Evolutionary conservation across 2,113 vertebrate genomes (phyloP).

Genomic region (Drymodes brunneopygia): DNA sequence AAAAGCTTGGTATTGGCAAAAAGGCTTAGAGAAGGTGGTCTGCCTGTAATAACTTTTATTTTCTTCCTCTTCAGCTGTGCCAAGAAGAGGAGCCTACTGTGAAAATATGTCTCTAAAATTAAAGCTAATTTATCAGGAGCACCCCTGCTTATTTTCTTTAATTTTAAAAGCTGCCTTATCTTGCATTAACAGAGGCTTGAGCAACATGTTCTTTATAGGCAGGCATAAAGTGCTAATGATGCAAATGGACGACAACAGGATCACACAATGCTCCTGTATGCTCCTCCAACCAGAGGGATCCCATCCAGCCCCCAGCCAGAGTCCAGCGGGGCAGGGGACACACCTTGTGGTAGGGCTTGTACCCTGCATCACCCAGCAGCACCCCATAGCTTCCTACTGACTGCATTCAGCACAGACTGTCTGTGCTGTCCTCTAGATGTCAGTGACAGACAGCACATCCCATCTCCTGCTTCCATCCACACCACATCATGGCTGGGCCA

Average conservation of each 20-base stretch:
- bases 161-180: neutral
- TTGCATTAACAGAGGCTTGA: neutral
- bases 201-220: neutral
- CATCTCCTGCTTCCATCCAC: neutral
- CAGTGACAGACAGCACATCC: slow-evolving; percentile 7
- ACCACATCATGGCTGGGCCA: rapidly evolving
- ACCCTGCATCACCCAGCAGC: rapidly evolving
- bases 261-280: rapidly evolving
- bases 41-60: neutral
- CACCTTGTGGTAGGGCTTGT: neutral
- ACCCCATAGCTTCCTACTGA: neutral
- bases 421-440: slow-evolving; percentile 49
- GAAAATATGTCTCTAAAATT: neutral
- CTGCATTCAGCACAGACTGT: rapidly evolving
- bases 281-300: neutral
- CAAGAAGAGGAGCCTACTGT: neutral
- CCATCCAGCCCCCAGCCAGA: neutral
- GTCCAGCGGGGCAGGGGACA: rapidly evolving
- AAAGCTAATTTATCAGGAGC: neutral
- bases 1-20: neutral
- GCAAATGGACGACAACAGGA: neutral
- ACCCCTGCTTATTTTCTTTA: neutral
- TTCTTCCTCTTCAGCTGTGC: neutral
- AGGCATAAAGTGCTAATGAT: neutral
- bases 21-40: neutral